phyloP scores from a whole-genome alignment of 2,113 vertebrate genomes.

The Bettongia penicillata region DNA sequence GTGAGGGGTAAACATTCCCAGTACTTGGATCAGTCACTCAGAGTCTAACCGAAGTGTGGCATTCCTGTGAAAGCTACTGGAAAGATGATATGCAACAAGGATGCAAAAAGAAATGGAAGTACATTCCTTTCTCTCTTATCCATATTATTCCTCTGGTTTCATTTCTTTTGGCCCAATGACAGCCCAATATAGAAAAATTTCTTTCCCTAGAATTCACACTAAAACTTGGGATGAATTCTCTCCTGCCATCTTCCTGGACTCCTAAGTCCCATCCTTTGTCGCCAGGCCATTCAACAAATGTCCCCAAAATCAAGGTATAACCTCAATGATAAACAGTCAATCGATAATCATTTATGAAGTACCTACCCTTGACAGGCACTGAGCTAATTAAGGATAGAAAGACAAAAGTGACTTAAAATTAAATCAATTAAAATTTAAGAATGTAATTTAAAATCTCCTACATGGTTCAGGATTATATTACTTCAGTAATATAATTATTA shows the following conservation, averaged over 20 bases:
- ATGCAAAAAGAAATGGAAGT: background rate
- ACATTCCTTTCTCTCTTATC: background rate
- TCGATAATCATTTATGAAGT: background rate
- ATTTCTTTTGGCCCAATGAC: background rate
- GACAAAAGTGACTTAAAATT: background rate
- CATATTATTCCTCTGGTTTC: background rate
- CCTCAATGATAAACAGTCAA: background rate
- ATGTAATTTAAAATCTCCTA: background rate
- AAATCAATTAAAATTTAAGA: background rate
- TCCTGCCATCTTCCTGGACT: background rate
- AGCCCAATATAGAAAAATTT: background rate
- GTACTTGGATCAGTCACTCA: background rate
- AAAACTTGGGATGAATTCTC: slow-evolving; percentile 31
- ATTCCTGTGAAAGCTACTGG: background rate
- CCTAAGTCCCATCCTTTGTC: background rate
- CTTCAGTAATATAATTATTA: too few relatives aligned
- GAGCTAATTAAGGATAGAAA: background rate
- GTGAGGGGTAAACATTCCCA: background rate
- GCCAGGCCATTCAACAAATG: background rate
- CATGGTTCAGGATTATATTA: background rate
- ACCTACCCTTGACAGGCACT: background rate
- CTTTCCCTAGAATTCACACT: slow-evolving; percentile 39
- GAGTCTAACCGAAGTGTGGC: background rate
- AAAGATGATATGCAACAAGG: background rate
- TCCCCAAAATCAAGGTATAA: background rate